Evolutionary conservation across 2,888 invertebrate genomes (phyloP).

Genomic region (Chymomyza amoena): DNA sequence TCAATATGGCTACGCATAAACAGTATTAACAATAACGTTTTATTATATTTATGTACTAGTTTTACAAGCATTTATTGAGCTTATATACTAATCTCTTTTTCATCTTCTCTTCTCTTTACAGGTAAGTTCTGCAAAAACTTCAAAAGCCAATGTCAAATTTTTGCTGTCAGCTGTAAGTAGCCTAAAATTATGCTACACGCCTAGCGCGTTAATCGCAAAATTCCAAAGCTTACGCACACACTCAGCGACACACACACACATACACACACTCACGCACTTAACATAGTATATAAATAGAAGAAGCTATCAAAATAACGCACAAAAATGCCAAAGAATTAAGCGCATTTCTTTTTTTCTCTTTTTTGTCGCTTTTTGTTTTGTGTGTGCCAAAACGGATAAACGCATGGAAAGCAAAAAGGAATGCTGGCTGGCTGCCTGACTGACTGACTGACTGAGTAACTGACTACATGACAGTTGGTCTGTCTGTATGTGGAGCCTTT

Average conservation of each 20-base stretch:
- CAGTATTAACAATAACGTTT: no score
- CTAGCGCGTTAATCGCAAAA: slow-evolving; percentile 7
- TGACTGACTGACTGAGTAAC: background rate
- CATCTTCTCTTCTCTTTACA: slow-evolving; percentile 35
- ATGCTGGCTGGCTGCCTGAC: background rate
- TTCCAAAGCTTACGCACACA: slow-evolving; percentile 30
- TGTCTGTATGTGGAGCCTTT: slow-evolving; percentile 34
- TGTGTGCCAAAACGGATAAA: background rate
- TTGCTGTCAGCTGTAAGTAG: slow-evolving; percentile 51
- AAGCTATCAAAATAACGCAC: slow-evolving; percentile 40
- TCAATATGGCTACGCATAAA: no score
- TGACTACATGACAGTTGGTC: background rate
- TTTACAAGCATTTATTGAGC: slow-evolving; percentile 16
- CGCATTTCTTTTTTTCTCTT: slow-evolving; percentile 28
- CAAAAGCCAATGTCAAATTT: slow-evolving; percentile 1
- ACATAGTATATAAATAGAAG: background rate
- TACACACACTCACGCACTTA: background rate
- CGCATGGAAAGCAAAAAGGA: background rate
- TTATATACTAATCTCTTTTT: slow-evolving; percentile 4
- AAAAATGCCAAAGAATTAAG: slow-evolving; percentile 47
- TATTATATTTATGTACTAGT: background rate
- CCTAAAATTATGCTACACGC: slow-evolving; percentile 41
- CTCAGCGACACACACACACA: background rate
- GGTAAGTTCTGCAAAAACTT: slow-evolving; percentile 50
- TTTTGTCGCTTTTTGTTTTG: background rate